These are phyloP conservation scores for Oryzaephilus surinamensis DNA, from an alignment of 1,140 invertebrate species.

Conservation along the genomic window DNA sequence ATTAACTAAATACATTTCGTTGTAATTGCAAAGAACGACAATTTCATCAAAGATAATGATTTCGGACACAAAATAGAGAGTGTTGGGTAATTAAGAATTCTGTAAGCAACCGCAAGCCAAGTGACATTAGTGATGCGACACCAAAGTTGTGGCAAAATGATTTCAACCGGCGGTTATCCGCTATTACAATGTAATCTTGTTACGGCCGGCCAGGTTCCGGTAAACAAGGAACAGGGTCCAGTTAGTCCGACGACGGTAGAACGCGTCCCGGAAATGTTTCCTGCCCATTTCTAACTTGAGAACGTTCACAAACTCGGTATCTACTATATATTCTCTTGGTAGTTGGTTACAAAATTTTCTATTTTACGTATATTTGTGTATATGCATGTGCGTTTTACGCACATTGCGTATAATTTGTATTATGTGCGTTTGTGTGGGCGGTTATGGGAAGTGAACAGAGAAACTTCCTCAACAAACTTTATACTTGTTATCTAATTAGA, in stretches of 20 bases:
- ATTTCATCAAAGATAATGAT: too few species aligned
- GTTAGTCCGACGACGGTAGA: not conserved
- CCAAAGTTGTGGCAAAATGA: slow-evolving; percentile 26
- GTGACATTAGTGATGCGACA: slow-evolving; percentile 20
- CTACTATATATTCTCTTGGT: slow-evolving; percentile 1
- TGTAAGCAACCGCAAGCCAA: slow-evolving; percentile 16
- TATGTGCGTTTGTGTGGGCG: not conserved
- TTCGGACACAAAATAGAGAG: too few species aligned
- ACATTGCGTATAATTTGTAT: too few species aligned
- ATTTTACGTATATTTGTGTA: too few species aligned
- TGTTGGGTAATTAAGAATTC: too few species aligned
- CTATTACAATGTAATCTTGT: slow-evolving; percentile 30
- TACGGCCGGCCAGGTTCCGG: slow-evolving; percentile 26
- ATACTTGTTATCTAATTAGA: slow-evolving; percentile 28
- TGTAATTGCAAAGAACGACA: too few species aligned
- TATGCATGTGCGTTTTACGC: too few species aligned
- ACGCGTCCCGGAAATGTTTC: slow-evolving; percentile 11
- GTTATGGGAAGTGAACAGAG: not conserved
- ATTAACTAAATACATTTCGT: too few species aligned
- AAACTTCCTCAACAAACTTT: slow-evolving; percentile 17
- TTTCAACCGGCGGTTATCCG: slow-evolving; percentile 28
- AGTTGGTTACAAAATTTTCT: too few species aligned
- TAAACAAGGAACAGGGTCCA: slow-evolving; percentile 22
- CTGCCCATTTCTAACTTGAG: slow-evolving; percentile 1
- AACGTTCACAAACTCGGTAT: slow-evolving; percentile 4